phyloP scores from a whole-genome alignment of 2,797 vertebrate species.

The Morelia viridis region DNA sequence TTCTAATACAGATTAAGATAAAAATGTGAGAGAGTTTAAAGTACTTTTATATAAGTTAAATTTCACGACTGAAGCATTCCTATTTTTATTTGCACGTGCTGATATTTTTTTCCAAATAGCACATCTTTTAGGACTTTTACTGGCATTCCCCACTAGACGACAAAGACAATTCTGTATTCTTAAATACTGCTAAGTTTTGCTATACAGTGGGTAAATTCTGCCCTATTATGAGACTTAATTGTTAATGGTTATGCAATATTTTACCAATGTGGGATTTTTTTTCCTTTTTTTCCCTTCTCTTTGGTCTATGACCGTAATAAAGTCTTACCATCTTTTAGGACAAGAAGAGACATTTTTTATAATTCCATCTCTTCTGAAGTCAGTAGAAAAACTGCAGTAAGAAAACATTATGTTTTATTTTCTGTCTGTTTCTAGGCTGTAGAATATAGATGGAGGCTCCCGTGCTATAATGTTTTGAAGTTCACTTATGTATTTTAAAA shows the following conservation, averaged over 20 bases:
- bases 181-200: not conserved
- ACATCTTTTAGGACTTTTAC: not conserved
- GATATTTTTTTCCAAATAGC: not conserved
- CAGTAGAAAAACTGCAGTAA: not conserved
- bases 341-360: not conserved
- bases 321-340: not conserved
- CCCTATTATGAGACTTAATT: too few relatives aligned
- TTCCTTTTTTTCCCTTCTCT: not conserved
- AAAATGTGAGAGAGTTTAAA: not conserved
- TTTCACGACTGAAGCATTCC: not conserved
- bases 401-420: not conserved
- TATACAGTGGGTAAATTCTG: not conserved
- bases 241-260: not conserved
- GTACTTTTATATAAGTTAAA: not conserved
- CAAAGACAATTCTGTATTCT: not conserved
- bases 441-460: not conserved
- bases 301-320: not conserved
- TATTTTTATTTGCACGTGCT: not conserved
- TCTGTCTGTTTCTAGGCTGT: not conserved
- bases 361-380: not conserved
- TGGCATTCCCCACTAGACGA: not conserved
- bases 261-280: not conserved
- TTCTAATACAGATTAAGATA: not conserved
- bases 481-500: not conserved
- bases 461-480: not conserved